phyloP scores from a whole-genome alignment of 2,888 invertebrate species.

The Lacanobia oleracea region DNA sequence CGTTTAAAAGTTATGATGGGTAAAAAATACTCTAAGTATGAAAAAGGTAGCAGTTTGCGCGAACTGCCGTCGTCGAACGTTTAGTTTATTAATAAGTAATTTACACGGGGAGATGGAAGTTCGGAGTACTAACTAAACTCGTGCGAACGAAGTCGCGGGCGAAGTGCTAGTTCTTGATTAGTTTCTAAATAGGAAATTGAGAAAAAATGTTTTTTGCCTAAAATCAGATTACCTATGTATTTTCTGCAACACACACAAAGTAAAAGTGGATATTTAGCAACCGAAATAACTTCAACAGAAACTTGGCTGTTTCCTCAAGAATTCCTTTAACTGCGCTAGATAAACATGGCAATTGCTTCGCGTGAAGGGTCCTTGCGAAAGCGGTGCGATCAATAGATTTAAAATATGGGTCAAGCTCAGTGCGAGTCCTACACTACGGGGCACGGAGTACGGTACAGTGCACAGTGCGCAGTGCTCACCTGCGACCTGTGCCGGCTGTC shows the following conservation, averaged over 20 bases:
- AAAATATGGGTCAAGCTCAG: conserved; percentile 83
- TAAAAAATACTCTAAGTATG: too few species aligned
- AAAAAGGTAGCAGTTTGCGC: too few species aligned
- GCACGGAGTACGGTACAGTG: conserved; percentile 9
- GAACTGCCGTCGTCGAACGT: too few species aligned
- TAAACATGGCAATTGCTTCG: conserved; percentile 62
- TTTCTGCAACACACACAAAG: background rate
- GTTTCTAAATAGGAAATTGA: too few species aligned
- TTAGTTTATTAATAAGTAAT: too few species aligned
- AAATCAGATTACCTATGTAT: background rate
- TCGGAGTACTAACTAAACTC: too few species aligned
- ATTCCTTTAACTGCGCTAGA: conserved; percentile 48
- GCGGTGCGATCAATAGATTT: conserved; percentile 77
- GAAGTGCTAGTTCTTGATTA: too few species aligned
- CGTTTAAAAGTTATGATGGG: too few species aligned
- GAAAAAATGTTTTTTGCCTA: background rate
- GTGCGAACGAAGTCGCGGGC: too few species aligned
- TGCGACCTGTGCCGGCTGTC: conserved; percentile 19
- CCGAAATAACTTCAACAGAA: conserved; percentile 34
- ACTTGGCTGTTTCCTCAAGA: conserved; percentile 37
- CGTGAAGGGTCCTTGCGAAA: conserved; percentile 60
- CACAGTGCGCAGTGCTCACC: conserved; percentile 45
- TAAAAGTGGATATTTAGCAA: conserved; percentile 4
- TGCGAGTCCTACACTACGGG: conserved; percentile 60
- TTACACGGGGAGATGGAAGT: too few species aligned